Evolutionary conservation across 2,113 vertebrate species (phyloP), one percentile per base, ranked within the genome.

Genomic region (Amphiprion percula): DNA sequence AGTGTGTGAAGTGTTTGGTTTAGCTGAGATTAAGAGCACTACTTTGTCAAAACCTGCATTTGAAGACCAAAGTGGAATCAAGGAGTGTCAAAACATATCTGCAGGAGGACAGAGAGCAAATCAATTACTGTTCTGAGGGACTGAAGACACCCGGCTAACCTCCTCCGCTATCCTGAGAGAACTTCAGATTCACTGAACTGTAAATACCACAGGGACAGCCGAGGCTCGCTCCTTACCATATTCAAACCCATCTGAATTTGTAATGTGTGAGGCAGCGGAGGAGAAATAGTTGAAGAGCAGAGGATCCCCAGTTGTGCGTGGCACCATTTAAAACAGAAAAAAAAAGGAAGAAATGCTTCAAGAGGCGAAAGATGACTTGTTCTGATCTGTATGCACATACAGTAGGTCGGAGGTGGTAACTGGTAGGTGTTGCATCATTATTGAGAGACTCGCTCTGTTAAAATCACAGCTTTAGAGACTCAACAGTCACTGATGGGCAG

Each of bases 231-330:
- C 53, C 46, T 79, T 24, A 4, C 37, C 21, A 46, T 39, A 74
- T 79, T 77, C 64, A 75, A 79, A 83, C 64, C 49, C 12, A 63
- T 87, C 73, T 85, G 24, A 87, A 81, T 83, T 80, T 83, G 46
- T 85, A 79, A 87, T 82, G 52, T 21, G 21, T 44, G 14, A 76
- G 24, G 53, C 30, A 15, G n/a, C 37, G 17, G 37, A 56, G 46
- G 37, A 58, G 33, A 53, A 28, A 41, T 9, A 4, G 58, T 23
- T 62, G 52, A 41, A 47, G 61, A 62, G 53, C 49, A 50, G 49
- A 26, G 17, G 44, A 24, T 28, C 44, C 41, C 50, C 16, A 33
- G 60, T 59, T 56, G 39, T 69, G 68, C 62, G 55, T 53, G 10
- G 23, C 71, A 64, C 68, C 47, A 77, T 85, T 80, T 68, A 82